These are phyloP conservation scores for Pipra filicauda DNA, from an alignment of 2,113 vertebrate species.

Conservation along the genomic window DNA sequence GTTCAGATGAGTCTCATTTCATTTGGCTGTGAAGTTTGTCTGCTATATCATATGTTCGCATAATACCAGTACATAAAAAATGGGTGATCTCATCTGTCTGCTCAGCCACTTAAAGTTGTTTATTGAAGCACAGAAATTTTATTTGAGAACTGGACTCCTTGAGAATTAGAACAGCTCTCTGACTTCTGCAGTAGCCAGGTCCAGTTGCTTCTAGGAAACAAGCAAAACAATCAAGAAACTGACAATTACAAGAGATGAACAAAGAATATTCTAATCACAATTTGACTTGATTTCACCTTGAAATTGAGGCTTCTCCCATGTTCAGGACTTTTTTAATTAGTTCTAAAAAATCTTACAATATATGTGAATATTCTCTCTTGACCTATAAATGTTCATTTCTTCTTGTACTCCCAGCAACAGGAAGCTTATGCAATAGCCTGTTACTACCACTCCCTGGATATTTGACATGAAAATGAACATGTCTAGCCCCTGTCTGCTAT, in stretches of 20 bases:
- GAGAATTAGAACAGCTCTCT: not conserved
- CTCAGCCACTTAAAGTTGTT: not conserved
- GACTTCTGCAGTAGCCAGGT: not conserved
- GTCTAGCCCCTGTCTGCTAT: not conserved
- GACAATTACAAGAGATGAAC: not conserved
- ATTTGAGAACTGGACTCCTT: not conserved
- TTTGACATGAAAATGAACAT: not conserved
- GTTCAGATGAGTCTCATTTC: not conserved
- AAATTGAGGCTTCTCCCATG: not conserved
- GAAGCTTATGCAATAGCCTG: not conserved
- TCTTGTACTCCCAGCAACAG: not conserved
- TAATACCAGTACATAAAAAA: not conserved
- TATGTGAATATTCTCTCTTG: not conserved
- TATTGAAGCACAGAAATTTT: not conserved
- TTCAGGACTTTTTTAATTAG: not conserved
- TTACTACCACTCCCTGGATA: not conserved
- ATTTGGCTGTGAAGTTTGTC: not conserved
- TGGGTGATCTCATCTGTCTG: not conserved
- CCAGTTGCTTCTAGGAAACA: not conserved
- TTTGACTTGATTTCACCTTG: not conserved
- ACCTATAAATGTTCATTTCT: rapidly evolving
- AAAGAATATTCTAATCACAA: not conserved
- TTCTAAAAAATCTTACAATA: not conserved
- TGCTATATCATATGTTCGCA: not conserved
- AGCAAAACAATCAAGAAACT: not conserved